Percentiles rank a stretch among this genome's conserved stretches.
phyloP scores from a whole-genome alignment of 2,113 vertebrate genomes.

The Aix galericulata region DNA sequence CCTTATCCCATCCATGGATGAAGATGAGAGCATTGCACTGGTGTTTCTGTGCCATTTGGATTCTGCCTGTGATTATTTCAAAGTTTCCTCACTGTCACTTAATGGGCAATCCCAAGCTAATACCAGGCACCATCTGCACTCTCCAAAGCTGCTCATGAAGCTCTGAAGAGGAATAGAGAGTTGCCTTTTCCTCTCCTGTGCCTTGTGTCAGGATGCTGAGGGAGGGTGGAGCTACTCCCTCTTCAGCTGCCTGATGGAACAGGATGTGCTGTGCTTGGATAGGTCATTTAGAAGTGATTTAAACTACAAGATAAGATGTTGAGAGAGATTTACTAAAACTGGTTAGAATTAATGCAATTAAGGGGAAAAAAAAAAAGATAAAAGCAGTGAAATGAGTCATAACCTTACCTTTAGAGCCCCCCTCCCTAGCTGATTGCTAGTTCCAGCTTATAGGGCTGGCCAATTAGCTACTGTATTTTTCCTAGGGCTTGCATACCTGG shows the following conservation, averaged over 20 bases:
- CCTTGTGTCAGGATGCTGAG: not conserved
- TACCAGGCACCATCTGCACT: not conserved
- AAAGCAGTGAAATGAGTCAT: not conserved
- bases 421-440: not conserved
- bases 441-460: not conserved
- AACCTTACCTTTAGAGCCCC: not conserved
- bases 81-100: not conserved
- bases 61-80: not conserved
- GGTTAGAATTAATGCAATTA: not conserved
- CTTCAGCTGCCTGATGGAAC: not conserved
- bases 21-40: not conserved
- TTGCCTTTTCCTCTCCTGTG: not conserved
- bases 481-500: not conserved
- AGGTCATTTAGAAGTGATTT: not conserved
- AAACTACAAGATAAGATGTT: not conserved
- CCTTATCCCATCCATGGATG: accelerated
- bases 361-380: not conserved
- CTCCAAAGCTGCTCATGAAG: not conserved
- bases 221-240: not conserved
- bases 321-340: not conserved
- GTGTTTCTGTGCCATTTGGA: not conserved
- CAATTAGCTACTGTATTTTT: not conserved
- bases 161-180: not conserved
- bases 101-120: not conserved
- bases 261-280: not conserved